Conservation (phyloP, 2,113 vertebrate genomes). For the Corythornis vintsioides region DNA sequence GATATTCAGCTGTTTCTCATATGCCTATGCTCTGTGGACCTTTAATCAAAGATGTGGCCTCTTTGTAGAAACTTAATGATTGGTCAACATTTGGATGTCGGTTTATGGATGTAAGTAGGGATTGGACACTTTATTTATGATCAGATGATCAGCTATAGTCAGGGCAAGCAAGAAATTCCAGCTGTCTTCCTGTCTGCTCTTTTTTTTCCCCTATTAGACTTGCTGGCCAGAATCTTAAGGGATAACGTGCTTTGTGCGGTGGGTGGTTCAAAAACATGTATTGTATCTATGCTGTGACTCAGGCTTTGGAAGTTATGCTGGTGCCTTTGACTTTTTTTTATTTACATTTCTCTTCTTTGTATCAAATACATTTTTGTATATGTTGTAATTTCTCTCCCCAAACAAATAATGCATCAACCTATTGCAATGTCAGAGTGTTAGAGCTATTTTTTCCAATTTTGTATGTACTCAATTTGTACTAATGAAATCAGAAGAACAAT, state of each 20-base stretch:
- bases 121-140: constrained; percentile 74
- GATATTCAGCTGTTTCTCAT: constrained; percentile 26
- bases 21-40: constrained; percentile 68
- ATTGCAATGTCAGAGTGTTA: constrained; percentile 69
- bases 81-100: constrained; percentile 51
- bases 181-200: constrained; percentile 62
- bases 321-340: constrained; percentile 57
- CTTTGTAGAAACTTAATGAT: constrained; percentile 54
- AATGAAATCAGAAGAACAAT: constrained; percentile 58
- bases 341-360: constrained; percentile 65
- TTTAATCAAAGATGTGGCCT: constrained; percentile 69
- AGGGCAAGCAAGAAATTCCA: constrained; percentile 63
- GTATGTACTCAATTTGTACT: constrained; percentile 61
- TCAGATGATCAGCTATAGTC: constrained; percentile 70
- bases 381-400: constrained; percentile 70
- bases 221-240: constrained; percentile 59
- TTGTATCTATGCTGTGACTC: constrained; percentile 54
- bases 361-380: constrained; percentile 81
- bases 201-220: constrained; percentile 9
- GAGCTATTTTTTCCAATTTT: constrained; percentile 54
- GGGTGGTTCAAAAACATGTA: constrained; percentile 61
- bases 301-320: constrained; percentile 63
- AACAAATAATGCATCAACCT: constrained; percentile 70
- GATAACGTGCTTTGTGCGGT: constrained; percentile 37
- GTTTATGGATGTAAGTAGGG: constrained; percentile 69